Base-by-base conservation (phyloP, 2,113 vertebrate species). In the Buteo buteo region DNA sequence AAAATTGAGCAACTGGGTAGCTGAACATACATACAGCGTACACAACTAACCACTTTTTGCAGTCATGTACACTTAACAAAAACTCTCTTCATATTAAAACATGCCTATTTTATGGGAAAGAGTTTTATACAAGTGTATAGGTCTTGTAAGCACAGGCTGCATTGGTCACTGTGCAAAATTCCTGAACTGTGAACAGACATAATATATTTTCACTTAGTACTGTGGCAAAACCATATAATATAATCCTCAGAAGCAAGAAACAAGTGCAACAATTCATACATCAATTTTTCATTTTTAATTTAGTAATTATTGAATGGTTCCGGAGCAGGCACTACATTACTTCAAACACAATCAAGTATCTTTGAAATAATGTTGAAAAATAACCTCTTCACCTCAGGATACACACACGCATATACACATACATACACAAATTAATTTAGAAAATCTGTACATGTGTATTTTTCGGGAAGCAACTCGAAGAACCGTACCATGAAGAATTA, bases 281-380 rank as follows among this genome's bases (percentile, higher is more conserved):
- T 76, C n/a, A 59, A 38, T 44, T 88, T 96, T 90, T 97, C 57
- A 97, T 97, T 96, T 97, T 97, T 97, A 94, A 97, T 96, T 96
- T 92, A 83, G 62, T 93, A 93, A 97, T 89, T 91, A 92, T 66
- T 89, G 79, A 93, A 91, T 61, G 52, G 58, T 93, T 97, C 96
- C 96, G 96, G 95, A 95, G 93, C 93, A 97, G 93, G 92, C 80
- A 96, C 91, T 95, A 72, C 83, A 96, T 94, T 89, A 94, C 77
- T 96, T 93, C 57, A 97, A 96, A 97, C 94, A 97, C 93, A 97
- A 95, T 92, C 93, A 95, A 96, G 47, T 90, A 96, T 66, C 85
- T 67, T 96, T 91, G 85, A 97, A 97, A 97, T 95, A 95, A 98
- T 74, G 69, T 54, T 44, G 8, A 97, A 98, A 96, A 96, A 97